phyloP scores from a whole-genome alignment of 2,888 invertebrate genomes.

The Drosophila mercatorum region DNA sequence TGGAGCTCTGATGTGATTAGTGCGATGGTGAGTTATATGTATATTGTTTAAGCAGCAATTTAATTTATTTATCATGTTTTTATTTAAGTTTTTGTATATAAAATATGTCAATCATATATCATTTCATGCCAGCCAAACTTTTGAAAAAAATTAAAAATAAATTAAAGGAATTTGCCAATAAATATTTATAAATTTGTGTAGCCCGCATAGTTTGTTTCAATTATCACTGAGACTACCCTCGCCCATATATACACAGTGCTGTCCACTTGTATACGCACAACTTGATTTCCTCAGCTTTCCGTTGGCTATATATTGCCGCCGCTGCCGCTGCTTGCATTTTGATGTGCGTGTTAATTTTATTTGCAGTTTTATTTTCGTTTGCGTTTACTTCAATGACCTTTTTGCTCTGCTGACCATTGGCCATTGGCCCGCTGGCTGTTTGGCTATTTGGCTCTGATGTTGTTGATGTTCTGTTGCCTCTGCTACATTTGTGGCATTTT shows the following conservation, averaged over 20 bases:
- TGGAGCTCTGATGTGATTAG: no score
- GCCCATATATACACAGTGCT: neutral
- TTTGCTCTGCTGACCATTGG: slow-evolving; percentile 46
- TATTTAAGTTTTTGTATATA: no score
- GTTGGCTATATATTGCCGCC: neutral
- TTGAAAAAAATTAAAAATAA: no score
- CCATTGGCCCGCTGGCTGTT: slow-evolving; percentile 28
- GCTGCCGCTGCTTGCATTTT: slow-evolving; percentile 41
- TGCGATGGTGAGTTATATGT: no score
- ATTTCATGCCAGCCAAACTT: no score
- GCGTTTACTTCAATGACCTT: slow-evolving; percentile 59
- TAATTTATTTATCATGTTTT: no score
- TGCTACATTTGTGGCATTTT: slow-evolving; percentile 64
- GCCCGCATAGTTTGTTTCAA: neutral
- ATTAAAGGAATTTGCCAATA: no score
- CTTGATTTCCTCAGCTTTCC: neutral
- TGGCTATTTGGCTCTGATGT: slow-evolving; percentile 28
- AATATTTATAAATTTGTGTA: no score
- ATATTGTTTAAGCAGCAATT: no score
- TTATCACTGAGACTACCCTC: neutral
- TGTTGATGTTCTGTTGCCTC: slow-evolving; percentile 49
- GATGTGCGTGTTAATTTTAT: slow-evolving; percentile 63
- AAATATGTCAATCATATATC: no score
- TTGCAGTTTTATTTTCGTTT: slow-evolving; percentile 64
- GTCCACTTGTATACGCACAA: neutral